Evolutionary conservation across 2,888 invertebrate species (phyloP).

Genomic region (Dendrolimus pini): DNA sequence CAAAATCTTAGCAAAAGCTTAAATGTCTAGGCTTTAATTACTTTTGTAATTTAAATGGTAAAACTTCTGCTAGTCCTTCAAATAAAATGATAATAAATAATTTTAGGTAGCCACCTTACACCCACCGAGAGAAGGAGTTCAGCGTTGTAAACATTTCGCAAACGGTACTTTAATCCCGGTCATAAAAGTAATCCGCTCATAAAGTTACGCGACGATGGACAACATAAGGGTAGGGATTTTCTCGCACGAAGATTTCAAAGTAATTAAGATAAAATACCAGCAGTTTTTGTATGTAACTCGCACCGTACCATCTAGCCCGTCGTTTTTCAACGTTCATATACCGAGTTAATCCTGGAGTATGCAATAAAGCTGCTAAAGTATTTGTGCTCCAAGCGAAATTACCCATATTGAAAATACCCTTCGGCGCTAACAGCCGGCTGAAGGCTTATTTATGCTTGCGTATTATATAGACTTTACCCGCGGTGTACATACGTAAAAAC

Average conservation of each 20-base stretch:
- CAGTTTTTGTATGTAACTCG: constrained; percentile 64
- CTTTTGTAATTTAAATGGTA: too few relatives aligned
- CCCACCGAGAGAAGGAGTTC: constrained; percentile 45
- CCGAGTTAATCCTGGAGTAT: constrained; percentile 70
- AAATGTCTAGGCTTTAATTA: too few relatives aligned
- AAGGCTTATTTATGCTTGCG: constrained; percentile 64
- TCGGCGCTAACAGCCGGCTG: constrained; percentile 63
- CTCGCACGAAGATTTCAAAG: constrained; percentile 70
- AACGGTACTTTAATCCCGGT: constrained; percentile 69
- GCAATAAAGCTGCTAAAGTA: constrained; percentile 73
- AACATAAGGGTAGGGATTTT: constrained; percentile 72
- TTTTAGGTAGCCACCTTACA: constrained; percentile 7
- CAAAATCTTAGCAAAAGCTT: too few relatives aligned
- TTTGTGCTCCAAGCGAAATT: constrained; percentile 71
- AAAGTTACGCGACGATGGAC: constrained; percentile 74
- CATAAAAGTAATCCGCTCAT: constrained; percentile 75
- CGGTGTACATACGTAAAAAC: constrained; percentile 34
- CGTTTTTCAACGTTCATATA: constrained; percentile 71
- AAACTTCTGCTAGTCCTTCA: too few relatives aligned
- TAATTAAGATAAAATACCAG: constrained; percentile 74
- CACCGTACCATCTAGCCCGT: constrained; percentile 40
- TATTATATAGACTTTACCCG: constrained; percentile 40
- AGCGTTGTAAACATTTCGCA: constrained; percentile 69
- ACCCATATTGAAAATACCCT: constrained; percentile 75
- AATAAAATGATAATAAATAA: too few relatives aligned